Percentiles rank a stretch among this genome's conserved stretches.
These are phyloP conservation scores for Sphaerophoria taeniata DNA, from an alignment of 2,888 invertebrate genomes.

Conservation along the genomic window DNA sequence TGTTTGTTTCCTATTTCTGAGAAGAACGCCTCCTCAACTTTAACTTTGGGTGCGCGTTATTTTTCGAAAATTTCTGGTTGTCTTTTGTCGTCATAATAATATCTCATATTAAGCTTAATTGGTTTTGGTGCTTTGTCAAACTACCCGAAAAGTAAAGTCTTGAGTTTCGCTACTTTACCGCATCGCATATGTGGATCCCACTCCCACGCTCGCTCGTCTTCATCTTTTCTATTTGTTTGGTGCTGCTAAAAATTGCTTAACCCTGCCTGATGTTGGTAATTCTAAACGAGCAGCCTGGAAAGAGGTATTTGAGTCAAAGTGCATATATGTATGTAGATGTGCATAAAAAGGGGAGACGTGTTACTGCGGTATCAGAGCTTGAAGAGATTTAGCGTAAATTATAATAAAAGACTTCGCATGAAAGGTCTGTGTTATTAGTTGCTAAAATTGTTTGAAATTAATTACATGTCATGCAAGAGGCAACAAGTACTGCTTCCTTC, in stretches of 20 bases:
- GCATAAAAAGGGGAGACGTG: background rate
- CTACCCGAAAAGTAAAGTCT: slow-evolving; percentile 57
- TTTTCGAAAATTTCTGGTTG: slow-evolving; percentile 17
- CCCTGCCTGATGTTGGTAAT: too few relatives aligned
- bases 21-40: background rate
- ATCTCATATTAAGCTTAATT: slow-evolving; percentile 63
- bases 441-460: slow-evolving; percentile 73
- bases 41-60: background rate
- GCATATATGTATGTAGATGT: too few relatives aligned
- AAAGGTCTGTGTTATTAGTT: slow-evolving; percentile 61
- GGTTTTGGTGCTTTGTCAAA: slow-evolving; percentile 72
- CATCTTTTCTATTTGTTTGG: slow-evolving; percentile 23
- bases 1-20: too few relatives aligned
- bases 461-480: slow-evolving; percentile 72
- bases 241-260: slow-evolving; percentile 37
- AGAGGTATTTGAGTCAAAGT: too few relatives aligned
- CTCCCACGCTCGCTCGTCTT: background rate
- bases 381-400: background rate
- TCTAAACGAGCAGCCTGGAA: too few relatives aligned
- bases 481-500: slow-evolving; percentile 12
- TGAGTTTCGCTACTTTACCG: slow-evolving; percentile 45
- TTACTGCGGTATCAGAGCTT: slow-evolving; percentile 47
- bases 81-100: slow-evolving; percentile 29
- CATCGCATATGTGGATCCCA: too few relatives aligned
- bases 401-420: slow-evolving; percentile 62